Conservation (phyloP, 2,888 invertebrate species). For the Athalia rosae region DNA sequence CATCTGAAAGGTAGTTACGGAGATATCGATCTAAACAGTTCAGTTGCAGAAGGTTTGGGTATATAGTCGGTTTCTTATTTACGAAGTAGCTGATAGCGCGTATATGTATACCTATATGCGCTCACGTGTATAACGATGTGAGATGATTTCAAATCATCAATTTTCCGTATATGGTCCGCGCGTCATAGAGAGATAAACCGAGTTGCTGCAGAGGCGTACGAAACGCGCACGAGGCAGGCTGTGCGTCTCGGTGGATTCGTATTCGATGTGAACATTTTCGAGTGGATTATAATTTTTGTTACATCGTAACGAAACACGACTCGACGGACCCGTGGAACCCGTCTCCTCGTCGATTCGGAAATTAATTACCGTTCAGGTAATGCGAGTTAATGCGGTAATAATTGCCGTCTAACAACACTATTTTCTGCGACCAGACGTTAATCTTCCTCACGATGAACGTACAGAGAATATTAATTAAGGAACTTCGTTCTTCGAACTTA, state of each 20-base stretch:
- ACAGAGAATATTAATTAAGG: slow-evolving; percentile 35
- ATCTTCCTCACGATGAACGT: slow-evolving; percentile 16
- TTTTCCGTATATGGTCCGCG: slow-evolving; percentile 12
- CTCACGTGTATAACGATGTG: slow-evolving; percentile 11
- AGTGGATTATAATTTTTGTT: slow-evolving; percentile 22
- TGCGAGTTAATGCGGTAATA: slow-evolving; percentile 41
- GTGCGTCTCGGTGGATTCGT: slow-evolving; percentile 16
- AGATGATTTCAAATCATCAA: slow-evolving; percentile 20
- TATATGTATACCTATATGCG: no score
- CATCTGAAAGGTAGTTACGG: background rate
- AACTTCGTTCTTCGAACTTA: background rate
- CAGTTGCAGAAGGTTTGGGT: slow-evolving; percentile 8
- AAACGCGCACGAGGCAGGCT: no score
- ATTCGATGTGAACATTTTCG: slow-evolving; percentile 27
- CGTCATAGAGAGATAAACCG: background rate
- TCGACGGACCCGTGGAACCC: background rate
- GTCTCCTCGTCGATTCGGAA: slow-evolving; percentile 18
- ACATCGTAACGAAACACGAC: slow-evolving; percentile 16
- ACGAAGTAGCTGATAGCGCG: slow-evolving; percentile 1
- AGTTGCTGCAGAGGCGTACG: background rate
- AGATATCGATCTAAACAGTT: slow-evolving; percentile 26
- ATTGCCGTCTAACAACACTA: slow-evolving; percentile 38
- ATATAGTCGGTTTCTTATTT: slow-evolving; percentile 9
- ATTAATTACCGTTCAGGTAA: slow-evolving; percentile 41
- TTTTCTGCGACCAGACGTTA: slow-evolving; percentile 35